Conservation (phyloP, 2,888 invertebrate genomes). For the Nemoura dubitans region DNA sequence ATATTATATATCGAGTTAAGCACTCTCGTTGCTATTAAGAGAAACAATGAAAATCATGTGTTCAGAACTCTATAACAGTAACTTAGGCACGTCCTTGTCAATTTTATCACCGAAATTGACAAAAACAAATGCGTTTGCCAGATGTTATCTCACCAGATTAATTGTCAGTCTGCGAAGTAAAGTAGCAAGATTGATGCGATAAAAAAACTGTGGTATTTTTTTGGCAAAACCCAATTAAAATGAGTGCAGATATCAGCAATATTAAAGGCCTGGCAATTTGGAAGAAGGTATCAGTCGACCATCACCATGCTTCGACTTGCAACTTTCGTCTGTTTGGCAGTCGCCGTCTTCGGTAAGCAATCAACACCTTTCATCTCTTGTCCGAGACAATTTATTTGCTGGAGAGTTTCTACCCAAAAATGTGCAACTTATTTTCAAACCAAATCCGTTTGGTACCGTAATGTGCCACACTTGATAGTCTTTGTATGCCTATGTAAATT, state of each 20-base stretch:
- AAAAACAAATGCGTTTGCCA: background rate
- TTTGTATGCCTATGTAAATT: too few relatives aligned
- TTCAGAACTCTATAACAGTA: too few relatives aligned
- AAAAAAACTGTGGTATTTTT: too few relatives aligned
- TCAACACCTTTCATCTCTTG: background rate
- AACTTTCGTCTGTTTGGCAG: conserved; percentile 21
- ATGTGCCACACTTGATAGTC: too few relatives aligned
- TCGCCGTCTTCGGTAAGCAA: conserved; percentile 22
- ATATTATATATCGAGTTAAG: background rate
- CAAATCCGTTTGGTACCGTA: too few relatives aligned
- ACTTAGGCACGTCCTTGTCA: background rate
- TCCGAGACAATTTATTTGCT: background rate
- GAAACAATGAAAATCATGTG: background rate
- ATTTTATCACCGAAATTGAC: background rate
- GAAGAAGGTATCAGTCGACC: background rate
- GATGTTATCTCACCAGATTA: background rate
- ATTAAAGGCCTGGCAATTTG: background rate
- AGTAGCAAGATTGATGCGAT: too few relatives aligned
- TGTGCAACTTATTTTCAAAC: background rate
- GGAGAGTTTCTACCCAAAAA: background rate
- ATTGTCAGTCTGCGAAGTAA: too few relatives aligned
- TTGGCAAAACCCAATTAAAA: background rate
- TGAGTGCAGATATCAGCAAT: background rate
- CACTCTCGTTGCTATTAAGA: background rate
- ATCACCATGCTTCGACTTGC: conserved; percentile 28